Evolutionary conservation across 2,113 vertebrate species (phyloP).

Genomic region (Xyliphius kryptos): DNA sequence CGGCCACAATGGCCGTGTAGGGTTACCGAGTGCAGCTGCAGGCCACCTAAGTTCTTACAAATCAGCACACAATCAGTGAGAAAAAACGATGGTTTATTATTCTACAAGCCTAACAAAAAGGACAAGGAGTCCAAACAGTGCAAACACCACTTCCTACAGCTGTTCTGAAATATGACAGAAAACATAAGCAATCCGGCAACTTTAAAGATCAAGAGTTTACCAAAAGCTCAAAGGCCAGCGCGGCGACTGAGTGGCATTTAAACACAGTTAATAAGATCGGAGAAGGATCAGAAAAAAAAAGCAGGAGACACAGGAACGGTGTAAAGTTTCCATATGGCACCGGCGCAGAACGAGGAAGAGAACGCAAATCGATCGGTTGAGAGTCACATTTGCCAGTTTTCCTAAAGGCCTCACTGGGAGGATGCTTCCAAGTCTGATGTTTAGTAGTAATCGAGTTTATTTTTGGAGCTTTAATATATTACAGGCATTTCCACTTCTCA

Average conservation of each 20-base stretch:
- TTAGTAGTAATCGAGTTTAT: too few relatives aligned
- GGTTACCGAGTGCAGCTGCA: constrained; percentile 57
- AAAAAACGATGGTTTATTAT: constrained; percentile 1
- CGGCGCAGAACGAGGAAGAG: background rate
- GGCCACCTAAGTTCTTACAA: constrained; percentile 18
- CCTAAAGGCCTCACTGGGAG: too few relatives aligned
- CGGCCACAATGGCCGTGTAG: constrained; percentile 59
- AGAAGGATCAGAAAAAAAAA: background rate
- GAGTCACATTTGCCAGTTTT: background rate
- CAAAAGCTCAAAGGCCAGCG: too few relatives aligned
- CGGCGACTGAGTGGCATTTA: background rate
- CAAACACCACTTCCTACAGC: background rate
- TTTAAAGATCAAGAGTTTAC: constrained; percentile 2
- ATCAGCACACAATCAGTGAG: background rate
- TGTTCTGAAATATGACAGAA: constrained; percentile 8
- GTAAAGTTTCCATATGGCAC: too few relatives aligned
- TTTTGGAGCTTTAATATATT: too few relatives aligned
- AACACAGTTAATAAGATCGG: constrained; percentile 2
- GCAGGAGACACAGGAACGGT: background rate
- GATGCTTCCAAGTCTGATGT: too few relatives aligned
- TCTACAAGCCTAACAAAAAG: constrained; percentile 2
- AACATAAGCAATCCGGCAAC: constrained; percentile 1
- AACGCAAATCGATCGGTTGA: background rate
- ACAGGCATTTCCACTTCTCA: too few relatives aligned
- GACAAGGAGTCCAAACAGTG: background rate